Evolutionary conservation across 1,140 invertebrate genomes (phyloP), one percentile per base, ranked within the genome.

Genomic region (Belonocnema kinseyi): DNA sequence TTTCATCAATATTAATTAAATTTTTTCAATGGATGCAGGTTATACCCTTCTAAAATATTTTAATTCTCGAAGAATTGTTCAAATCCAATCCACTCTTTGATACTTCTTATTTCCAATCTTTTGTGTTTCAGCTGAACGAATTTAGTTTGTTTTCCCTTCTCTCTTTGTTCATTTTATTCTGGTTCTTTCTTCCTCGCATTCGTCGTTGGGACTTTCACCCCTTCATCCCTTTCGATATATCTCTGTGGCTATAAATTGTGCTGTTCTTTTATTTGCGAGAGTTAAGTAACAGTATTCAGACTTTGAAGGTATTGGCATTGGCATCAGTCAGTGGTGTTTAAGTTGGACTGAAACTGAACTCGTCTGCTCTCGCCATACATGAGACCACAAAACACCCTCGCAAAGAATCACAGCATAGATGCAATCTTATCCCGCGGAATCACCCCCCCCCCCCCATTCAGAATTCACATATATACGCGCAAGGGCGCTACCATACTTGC

Each of bases 351-450:
- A 21, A 66, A 66, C 58, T 61, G 58, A 26, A 61, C 61, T 66
- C 21, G 61, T 66, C 61, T 66, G 61, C 61, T 66, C 40, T 66
- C 33, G 16, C 40, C 33, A 40, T 26, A 66, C n/a, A 40, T 14
- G 40, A 78, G 77, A 83, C 73, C 79, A 83, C 53, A 71, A 13
- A 77, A 71, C 73, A 83, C 79, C 82, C 82, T 81, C 74, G 76
- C 50, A 79, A 77, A 72, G 76, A 77, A 75, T 80, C 76, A 77
- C 77, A 58, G 77, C 77, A 80, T 85, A 87, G 85, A 88, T 88
- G 87, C 87, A 86, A 87, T 88, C 87, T 86, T 87, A 86, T 87
- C 87, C 81, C 83, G 84, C 84, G 85, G 84, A 84, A 85, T 77
- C 77, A 79, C 16, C 76, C 58, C 76, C 51, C 21, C 16, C 76